Percentiles rank a stretch among this genome's conserved stretches.
phyloP scores from a whole-genome alignment of 2,888 invertebrate genomes.

The Scaptomyza caliginosa region DNA sequence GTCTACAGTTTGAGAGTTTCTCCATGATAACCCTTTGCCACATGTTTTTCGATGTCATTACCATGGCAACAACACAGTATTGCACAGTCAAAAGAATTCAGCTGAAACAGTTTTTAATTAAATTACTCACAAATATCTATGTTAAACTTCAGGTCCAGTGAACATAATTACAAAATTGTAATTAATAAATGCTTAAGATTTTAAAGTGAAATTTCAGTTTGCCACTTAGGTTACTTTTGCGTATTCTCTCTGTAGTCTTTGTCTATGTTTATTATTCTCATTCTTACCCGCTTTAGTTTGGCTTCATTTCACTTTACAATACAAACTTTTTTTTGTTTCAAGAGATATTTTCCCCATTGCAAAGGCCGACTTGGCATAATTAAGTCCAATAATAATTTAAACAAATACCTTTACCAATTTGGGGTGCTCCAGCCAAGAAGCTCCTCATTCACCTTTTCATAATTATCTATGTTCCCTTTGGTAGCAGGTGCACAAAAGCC shows the following conservation, averaged over 20 bases:
- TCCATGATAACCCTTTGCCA: neutral
- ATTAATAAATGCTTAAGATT: conserved; percentile 12
- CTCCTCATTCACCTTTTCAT: conserved; percentile 49
- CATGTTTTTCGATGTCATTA: neutral
- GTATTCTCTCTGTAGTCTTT: neutral
- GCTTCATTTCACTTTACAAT: conserved; percentile 44
- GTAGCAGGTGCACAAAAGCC: conserved; percentile 72
- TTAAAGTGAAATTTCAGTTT: conserved; percentile 6
- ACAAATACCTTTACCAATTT: conserved; percentile 72
- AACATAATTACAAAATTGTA: conserved; percentile 2
- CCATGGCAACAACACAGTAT: neutral
- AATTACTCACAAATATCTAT: conserved; percentile 1
- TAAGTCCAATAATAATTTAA: conserved; percentile 79
- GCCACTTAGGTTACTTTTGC: conserved; percentile 17
- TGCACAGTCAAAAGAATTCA: neutral
- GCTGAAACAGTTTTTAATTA: conserved; percentile 2
- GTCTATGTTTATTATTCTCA: conserved; percentile 15
- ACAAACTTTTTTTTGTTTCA: conserved; percentile 41
- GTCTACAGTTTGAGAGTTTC: neutral
- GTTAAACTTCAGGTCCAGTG: neutral
- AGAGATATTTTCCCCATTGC: conserved; percentile 18
- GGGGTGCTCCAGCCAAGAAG: conserved; percentile 20
- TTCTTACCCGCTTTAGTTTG: conserved; percentile 45
- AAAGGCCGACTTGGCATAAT: conserved; percentile 57
- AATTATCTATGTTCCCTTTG: conserved; percentile 63